These are phyloP conservation scores for Hylia prasina DNA, from an alignment of 2,113 vertebrate species.

Conservation along the genomic window DNA sequence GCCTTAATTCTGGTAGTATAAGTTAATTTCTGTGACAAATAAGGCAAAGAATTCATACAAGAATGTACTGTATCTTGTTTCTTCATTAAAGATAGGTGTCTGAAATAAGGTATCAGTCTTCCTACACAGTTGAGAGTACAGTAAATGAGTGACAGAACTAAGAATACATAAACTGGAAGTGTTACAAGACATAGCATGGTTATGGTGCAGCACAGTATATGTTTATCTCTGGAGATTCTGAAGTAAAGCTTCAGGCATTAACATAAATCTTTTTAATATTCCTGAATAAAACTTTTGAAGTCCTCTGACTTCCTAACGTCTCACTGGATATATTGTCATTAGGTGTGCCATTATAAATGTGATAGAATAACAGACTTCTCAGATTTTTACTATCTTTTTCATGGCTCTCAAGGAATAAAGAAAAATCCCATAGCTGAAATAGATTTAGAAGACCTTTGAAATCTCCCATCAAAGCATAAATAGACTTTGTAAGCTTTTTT, in stretches of 20 bases:
- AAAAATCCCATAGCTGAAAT: background rate
- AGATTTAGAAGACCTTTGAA: background rate
- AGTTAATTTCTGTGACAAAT: background rate
- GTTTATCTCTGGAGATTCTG: background rate
- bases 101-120: background rate
- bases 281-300: background rate
- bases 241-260: background rate
- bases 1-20: background rate
- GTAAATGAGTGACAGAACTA: background rate
- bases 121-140: background rate
- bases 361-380: background rate
- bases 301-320: background rate
- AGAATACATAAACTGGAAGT: background rate
- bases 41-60: background rate
- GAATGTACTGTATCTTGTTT: background rate
- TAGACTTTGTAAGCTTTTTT: background rate
- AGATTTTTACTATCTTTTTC: background rate
- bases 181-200: background rate
- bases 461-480: background rate
- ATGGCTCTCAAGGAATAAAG: background rate
- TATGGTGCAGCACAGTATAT: background rate
- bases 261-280: background rate
- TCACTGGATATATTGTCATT: background rate
- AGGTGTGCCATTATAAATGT: background rate
- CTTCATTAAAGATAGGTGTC: background rate